Evolutionary conservation across 2,888 invertebrate genomes (phyloP), one percentile per base, ranked within the genome.

Genomic region (Euclidia mi): DNA sequence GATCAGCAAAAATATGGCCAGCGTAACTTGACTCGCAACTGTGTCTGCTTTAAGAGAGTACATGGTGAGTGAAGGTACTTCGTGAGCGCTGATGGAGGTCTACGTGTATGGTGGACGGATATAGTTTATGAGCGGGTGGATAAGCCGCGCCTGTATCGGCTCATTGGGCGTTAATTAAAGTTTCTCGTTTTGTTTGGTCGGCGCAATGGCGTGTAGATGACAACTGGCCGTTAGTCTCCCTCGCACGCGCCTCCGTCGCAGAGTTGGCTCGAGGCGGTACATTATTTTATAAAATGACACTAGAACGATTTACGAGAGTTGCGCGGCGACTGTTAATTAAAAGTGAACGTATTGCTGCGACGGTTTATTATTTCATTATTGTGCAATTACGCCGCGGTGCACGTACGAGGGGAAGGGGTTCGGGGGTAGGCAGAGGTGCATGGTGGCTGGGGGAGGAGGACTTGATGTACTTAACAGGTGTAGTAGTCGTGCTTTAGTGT

Each of bases 141-240:
- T 67, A 62, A 67, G 52, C 50, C 49, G 31, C 49, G 47, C 44
- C 47, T 50, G 56, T 56, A 71, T 56, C 61, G 62, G 56, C 52
- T 71, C 76, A n/a, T n/a, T n/a, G n/a, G n/a, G n/a, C n/a, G 59
- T 68, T 72, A 71, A 73, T 75, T 73, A 73, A 75, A 65, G 57
- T 75, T 67, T 62, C 60, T 74, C 58, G 56, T 67, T 65, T 65
- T 61, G 56, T 61, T 66, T 45, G 45, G 43, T 52, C 49, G 38
- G 49, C 31, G 40, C 20, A 25, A 25, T 25, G n/a, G n/a, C 34
- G 47, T 63, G 70, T 46, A 63, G 72, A 56, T 63, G 72, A 69
- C 72, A 67, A 63, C 56, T 38, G 48, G 41, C 57, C 37, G 44
- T 55, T 45, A 53, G 52, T 29, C 20, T 3, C 2, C n/a, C 1